These are phyloP conservation scores for Callosobruchus maculatus DNA, from an alignment of 2,888 invertebrate genomes.

Conservation along the genomic window DNA sequence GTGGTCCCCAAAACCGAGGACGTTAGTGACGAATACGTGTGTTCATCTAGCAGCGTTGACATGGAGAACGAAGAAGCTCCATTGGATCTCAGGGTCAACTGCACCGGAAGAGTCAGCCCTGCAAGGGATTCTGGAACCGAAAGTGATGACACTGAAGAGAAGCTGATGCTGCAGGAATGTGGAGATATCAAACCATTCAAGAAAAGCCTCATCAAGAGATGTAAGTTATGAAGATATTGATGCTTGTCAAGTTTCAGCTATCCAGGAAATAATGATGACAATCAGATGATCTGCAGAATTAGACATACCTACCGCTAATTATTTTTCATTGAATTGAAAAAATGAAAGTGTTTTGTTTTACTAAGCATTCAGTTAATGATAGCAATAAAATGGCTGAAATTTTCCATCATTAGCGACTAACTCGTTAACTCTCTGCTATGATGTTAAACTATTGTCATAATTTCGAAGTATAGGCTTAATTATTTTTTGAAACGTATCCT, in stretches of 20 bases:
- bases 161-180: slow-evolving; percentile 52
- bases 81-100: slow-evolving; percentile 71
- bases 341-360: too few species aligned
- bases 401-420: too few species aligned
- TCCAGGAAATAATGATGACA: too few species aligned
- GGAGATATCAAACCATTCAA: slow-evolving; percentile 69
- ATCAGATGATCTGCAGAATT: too few species aligned
- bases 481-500: too few species aligned
- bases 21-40: slow-evolving; percentile 11
- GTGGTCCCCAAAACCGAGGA: slow-evolving; percentile 26
- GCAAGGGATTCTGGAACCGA: slow-evolving; percentile 67
- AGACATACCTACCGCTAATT: too few species aligned
- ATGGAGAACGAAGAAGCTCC: slow-evolving; percentile 55
- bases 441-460: too few species aligned
- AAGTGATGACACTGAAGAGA: slow-evolving; percentile 74
- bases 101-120: slow-evolving; percentile 51
- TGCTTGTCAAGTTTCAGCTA: background rate
- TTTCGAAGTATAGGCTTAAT: too few species aligned
- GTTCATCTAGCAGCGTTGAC: slow-evolving; percentile 23
- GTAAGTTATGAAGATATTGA: slow-evolving; percentile 62
- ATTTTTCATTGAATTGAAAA: too few species aligned
- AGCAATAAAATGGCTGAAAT: too few species aligned
- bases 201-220: slow-evolving; percentile 90
- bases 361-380: too few species aligned
- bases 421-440: too few species aligned